phyloP scores from a whole-genome alignment of 2,888 invertebrate species.

The Xanthia togata region DNA sequence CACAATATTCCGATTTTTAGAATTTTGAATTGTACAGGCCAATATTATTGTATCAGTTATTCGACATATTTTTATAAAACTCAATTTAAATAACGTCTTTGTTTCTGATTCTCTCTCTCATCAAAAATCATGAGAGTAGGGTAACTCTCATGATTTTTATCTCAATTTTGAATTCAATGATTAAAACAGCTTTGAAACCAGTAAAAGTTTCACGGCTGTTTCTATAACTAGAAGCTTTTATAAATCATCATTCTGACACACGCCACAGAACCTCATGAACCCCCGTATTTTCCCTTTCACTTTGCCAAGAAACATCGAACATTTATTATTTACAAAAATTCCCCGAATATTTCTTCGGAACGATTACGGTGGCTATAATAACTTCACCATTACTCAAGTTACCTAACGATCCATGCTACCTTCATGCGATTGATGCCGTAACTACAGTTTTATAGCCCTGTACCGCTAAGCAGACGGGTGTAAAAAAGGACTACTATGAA shows the following conservation, averaged over 20 bases:
- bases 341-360: conserved; percentile 44
- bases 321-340: conserved; percentile 54
- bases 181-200: neutral
- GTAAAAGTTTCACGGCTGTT: neutral
- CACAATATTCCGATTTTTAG: too few relatives aligned
- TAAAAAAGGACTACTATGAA: conserved; percentile 21
- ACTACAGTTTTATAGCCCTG: conserved; percentile 74
- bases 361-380: conserved; percentile 61
- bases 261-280: neutral
- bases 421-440: conserved; percentile 74
- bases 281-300: conserved; percentile 21
- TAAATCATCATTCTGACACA: conserved; percentile 2
- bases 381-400: conserved; percentile 66
- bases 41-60: too few relatives aligned
- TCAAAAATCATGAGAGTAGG: neutral
- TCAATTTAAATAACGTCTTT: neutral
- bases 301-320: conserved; percentile 36
- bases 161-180: neutral
- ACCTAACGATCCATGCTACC: conserved; percentile 71
- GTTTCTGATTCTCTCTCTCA: neutral
- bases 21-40: too few relatives aligned
- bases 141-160: too few relatives aligned
- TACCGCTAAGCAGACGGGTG: neutral
- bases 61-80: neutral
- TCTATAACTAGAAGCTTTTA: neutral